A percentile compares a stretch with the other conserved stretches of the same genome.
These are phyloP conservation scores for Campoplex capitator DNA, from an alignment of 2,888 invertebrate species.

Conservation along the genomic window DNA sequence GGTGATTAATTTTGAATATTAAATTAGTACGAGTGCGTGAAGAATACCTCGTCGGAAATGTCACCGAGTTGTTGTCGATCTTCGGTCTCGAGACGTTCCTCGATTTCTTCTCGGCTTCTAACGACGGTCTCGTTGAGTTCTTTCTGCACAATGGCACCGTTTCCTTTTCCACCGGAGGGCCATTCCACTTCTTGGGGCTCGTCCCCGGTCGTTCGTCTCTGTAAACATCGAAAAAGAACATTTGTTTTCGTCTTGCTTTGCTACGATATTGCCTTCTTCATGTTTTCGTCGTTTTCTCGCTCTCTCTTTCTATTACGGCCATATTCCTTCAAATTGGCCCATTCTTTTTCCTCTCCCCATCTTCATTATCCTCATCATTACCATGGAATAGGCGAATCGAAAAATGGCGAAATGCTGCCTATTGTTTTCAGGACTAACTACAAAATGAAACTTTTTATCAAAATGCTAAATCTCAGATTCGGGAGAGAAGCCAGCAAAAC, in stretches of 20 bases:
- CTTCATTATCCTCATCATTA: constrained; percentile 49
- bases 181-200: constrained; percentile 80
- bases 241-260: constrained; percentile 11
- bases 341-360: constrained; percentile 24
- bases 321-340: constrained; percentile 25
- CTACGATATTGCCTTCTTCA: constrained; percentile 23
- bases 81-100: constrained; percentile 93
- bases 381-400: constrained; percentile 47
- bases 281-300: neutral
- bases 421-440: constrained; percentile 55
- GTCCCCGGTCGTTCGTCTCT: constrained; percentile 86
- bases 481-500: neutral
- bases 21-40: constrained; percentile 6
- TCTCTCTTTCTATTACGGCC: neutral
- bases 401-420: constrained; percentile 56
- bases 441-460: constrained; percentile 35
- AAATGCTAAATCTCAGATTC: constrained; percentile 32
- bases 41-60: constrained; percentile 92
- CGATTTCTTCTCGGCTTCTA: constrained; percentile 92
- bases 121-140: constrained; percentile 93
- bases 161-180: constrained; percentile 74
- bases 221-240: constrained; percentile 72
- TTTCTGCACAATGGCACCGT: constrained; percentile 90
- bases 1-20: neutral
- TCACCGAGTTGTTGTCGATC: constrained; percentile 93